Evolutionary conservation across 2,797 vertebrate genomes (phyloP), one percentile per base, ranked within the genome.

Genomic region (Hippocampus kuda): DNA sequence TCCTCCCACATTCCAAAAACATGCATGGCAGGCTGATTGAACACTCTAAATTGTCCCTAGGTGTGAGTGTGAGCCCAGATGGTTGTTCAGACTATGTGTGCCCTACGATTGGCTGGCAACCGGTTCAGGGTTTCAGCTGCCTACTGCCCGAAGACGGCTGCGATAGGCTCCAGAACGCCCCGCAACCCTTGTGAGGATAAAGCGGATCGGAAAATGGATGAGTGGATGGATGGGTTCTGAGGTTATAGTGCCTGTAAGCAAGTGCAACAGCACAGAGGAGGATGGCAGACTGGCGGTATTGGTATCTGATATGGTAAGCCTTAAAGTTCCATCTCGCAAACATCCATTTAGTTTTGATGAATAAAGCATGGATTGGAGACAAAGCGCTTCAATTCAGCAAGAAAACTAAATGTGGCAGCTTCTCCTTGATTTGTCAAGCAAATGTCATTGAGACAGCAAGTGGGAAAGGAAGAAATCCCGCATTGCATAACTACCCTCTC

Each of bases 401-500:
- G 53, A 68, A 73, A 77, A 79, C 34, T 3, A 54, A 80, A 67
- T 10, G 66, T 75, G 81, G 80, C 83, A 78, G 79, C 79, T 78
- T 65, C 51, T 74, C 73, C 68, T 70, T 66, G 66, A 77, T 81
- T 79, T 83, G 85, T 80, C 83, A 83, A 75, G 73, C 74, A 75
- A 82, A 83, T 78, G 80, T 86, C 79, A 83, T 38, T 63, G 70
- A 80, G 83, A 77, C 78, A 70, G 68, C 69, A 75, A 82, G 74
- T 46, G 68, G 75, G 70, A 80, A 77, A 71, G 70, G 75, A 72
- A 82, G 80, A 81, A 81, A 86, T 83, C 82, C 79, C 83, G 81
- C 82, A 79, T 89, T 86, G 84, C 84, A 76, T 85, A 87, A 85
- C 82, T 65, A 34, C 69, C 68, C 78, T 78, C 83, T 86, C 79